Evolutionary conservation across 2,113 vertebrate genomes (phyloP), one percentile per base, ranked within the genome.

Genomic region (Zosterops hypoxanthus): DNA sequence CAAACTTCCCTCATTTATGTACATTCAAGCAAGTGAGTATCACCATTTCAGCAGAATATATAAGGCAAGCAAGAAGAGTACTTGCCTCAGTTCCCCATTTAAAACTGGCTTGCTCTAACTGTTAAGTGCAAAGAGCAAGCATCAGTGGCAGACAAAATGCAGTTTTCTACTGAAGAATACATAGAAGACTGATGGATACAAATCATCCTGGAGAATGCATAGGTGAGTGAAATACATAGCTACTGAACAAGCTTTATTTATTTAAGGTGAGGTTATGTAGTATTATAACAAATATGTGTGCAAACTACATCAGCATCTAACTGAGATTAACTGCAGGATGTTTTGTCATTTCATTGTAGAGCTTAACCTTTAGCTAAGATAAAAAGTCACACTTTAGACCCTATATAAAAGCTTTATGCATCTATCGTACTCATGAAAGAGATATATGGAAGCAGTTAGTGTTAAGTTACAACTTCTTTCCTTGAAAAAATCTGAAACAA

Each of bases 71-170:
- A 95, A 94, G 42, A 95, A 91, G 55, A 89, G 76, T 86, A 80
- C 73, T 84, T 3, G 6, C 90, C 87, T 82, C 92, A 87, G 80
- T 69, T 97, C 90, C 56, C 83, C 94, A 95, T 96, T 81, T 88
- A 90, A 95, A 95, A 92, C 86, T 91, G 94, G 77, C 84, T 90
- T 96, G 89, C 91, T 90, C 87, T 92, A 98, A 93, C 87, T 53
- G 26, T 94, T 97, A 97, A 78, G 95, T 86, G 94, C 92, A 97
- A 97, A 97, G 71, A 96, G 52, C 94, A 97, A 96, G 87, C 79
- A 86, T 79, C 63, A 90, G 90, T 57, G 88, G 91, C 65, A 94
- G 41, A 82, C n/a, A 96, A 93, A 85, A 87, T 42, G 12, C 36
- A 70, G 68, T 57, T 92, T 92, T 75, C 71, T 96, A 90, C 6